Evolutionary conservation across 2,888 invertebrate genomes (phyloP).

Genomic region (Alsophila aescularia): DNA sequence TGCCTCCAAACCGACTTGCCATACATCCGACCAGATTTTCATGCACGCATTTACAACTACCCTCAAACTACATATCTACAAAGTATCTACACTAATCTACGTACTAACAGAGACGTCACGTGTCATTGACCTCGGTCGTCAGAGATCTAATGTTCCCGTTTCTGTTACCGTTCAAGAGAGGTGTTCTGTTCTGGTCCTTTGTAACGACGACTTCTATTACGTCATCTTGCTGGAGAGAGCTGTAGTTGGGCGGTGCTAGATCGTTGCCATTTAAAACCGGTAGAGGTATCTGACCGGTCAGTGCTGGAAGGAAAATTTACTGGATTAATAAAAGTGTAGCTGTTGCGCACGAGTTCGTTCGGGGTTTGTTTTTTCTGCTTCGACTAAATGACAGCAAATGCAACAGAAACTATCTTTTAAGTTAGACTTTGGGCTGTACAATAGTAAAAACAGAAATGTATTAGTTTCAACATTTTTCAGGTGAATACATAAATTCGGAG

Average conservation of each 20-base stretch:
- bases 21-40: not conserved
- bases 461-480: too few species aligned
- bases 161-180: conserved; percentile 45
- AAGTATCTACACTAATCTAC: conserved; percentile 18
- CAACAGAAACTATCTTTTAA: too few species aligned
- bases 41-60: conserved; percentile 2
- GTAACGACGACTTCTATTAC: conserved; percentile 65
- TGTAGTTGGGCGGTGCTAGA: conserved; percentile 67
- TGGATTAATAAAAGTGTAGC: not conserved
- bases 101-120: conserved; percentile 46
- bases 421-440: too few species aligned
- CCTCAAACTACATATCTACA: conserved; percentile 14
- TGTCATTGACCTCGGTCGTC: conserved; percentile 50
- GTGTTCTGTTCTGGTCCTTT: conserved; percentile 55
- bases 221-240: conserved; percentile 58
- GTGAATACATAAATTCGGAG: too few species aligned
- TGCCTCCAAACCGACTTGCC: not conserved
- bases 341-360: not conserved
- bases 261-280: conserved; percentile 52
- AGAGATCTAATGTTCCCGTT: conserved; percentile 35
- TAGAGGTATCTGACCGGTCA: conserved; percentile 69
- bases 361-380: too few species aligned
- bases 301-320: conserved; percentile 50
- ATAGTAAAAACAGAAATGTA: too few species aligned
- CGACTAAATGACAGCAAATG: too few species aligned